These are phyloP conservation scores for Acyrthosiphon pisum DNA, from an alignment of 1,140 invertebrate genomes.

Conservation along the genomic window DNA sequence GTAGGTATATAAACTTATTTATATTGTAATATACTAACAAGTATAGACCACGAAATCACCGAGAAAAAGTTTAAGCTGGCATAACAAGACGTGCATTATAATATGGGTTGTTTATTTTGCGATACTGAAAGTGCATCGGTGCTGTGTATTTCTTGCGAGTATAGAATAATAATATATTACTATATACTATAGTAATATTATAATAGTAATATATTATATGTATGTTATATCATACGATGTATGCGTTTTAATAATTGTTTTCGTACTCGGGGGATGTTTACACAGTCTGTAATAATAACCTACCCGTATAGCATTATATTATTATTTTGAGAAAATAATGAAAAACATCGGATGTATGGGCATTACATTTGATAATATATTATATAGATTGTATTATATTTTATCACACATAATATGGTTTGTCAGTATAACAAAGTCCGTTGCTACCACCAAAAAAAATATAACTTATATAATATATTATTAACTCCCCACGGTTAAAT, in stretches of 20 bases:
- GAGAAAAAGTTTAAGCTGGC: background rate
- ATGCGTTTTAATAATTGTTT: background rate
- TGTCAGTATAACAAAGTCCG: background rate
- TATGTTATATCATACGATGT: background rate
- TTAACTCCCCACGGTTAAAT: background rate
- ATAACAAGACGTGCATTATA: background rate
- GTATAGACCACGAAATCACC: background rate
- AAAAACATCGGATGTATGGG: background rate
- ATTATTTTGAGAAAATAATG: background rate
- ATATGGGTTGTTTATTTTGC: background rate
- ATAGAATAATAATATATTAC: background rate
- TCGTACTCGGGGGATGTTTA: background rate
- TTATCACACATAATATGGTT: background rate
- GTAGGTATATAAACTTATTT: background rate
- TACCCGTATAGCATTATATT: background rate
- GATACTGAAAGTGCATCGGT: background rate
- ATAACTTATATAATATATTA: background rate
- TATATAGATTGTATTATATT: background rate
- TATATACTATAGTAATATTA: too few relatives aligned
- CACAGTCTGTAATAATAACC: background rate
- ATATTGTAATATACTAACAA: background rate
- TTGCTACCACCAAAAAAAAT: background rate
- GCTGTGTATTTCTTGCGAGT: background rate
- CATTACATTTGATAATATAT: too few relatives aligned
- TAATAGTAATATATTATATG: too few relatives aligned